phyloP scores from a whole-genome alignment of 2,113 vertebrate species.

The Osmerus mordax region DNA sequence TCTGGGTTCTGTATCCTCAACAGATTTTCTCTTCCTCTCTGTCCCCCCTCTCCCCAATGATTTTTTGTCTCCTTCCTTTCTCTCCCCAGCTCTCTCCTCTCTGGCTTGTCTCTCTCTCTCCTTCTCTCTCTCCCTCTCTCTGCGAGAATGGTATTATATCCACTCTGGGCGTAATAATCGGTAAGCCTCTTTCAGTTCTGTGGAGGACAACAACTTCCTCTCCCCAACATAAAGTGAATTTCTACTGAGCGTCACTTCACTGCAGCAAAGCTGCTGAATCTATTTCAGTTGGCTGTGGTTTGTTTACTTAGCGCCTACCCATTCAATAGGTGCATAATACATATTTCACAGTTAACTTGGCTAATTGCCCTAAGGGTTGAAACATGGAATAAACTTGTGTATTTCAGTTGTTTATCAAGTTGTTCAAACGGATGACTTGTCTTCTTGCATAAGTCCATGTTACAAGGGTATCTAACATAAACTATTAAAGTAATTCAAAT shows the following conservation, averaged over 20 bases:
- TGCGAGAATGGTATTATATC: slow-evolving; percentile 54
- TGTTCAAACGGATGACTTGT: too few relatives aligned
- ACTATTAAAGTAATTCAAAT: too few relatives aligned
- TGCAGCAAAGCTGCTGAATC: slow-evolving; percentile 38
- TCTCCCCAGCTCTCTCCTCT: slow-evolving; percentile 19
- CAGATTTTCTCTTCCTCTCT: slow-evolving; percentile 42
- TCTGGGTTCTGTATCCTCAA: slow-evolving; percentile 1
- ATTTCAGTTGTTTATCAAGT: too few relatives aligned
- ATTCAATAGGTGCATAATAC: too few relatives aligned
- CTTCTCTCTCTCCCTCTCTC: slow-evolving; percentile 48
- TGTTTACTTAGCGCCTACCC: too few relatives aligned
- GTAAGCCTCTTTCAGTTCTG: slow-evolving; percentile 56
- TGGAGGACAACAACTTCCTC: slow-evolving; percentile 54
- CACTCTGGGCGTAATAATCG: slow-evolving; percentile 65
- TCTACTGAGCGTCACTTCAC: slow-evolving; percentile 55
- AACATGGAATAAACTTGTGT: too few relatives aligned
- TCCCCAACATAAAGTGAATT: slow-evolving; percentile 42
- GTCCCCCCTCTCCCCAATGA: slow-evolving; percentile 11
- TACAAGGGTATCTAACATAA: too few relatives aligned
- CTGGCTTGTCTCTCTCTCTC: slow-evolving; percentile 36
- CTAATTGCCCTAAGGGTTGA: too few relatives aligned
- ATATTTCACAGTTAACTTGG: too few relatives aligned
- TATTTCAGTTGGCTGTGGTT: too few relatives aligned
- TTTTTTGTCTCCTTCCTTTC: slow-evolving; percentile 35
- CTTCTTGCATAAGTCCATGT: too few relatives aligned